phyloP scores from a whole-genome alignment of 2,113 vertebrate genomes.

The Upupa epops region DNA sequence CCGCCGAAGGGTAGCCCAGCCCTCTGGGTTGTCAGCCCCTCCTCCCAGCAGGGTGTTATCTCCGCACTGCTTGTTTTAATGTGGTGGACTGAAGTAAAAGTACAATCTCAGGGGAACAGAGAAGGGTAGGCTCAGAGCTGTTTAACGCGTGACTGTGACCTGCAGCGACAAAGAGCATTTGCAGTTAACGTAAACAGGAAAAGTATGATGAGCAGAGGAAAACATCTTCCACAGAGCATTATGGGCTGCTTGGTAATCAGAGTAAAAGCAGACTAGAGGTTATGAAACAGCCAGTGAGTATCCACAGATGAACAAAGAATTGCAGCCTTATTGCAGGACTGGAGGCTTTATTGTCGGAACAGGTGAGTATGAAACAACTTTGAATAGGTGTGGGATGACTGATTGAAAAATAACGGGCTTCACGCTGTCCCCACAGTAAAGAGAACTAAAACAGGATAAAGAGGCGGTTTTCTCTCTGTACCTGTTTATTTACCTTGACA shows the following conservation, averaged over 20 bases:
- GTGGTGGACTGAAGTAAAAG: neutral
- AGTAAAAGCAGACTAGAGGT: neutral
- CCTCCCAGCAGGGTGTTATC: no score
- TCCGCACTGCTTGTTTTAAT: neutral
- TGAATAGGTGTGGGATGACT: neutral
- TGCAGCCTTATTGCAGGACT: neutral
- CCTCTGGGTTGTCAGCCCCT: no score
- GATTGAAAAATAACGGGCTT: neutral
- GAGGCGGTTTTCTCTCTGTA: neutral
- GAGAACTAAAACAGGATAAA: neutral
- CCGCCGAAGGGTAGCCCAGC: no score
- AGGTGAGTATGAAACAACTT: neutral
- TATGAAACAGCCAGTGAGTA: neutral
- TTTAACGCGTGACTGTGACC: neutral
- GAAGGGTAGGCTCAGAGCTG: neutral
- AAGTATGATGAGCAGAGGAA: neutral
- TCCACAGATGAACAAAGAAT: neutral
- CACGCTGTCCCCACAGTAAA: neutral
- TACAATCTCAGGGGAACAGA: neutral
- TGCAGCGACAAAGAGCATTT: neutral
- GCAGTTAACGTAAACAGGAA: neutral
- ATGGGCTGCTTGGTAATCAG: neutral
- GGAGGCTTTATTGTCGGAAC: neutral
- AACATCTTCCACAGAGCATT: neutral
- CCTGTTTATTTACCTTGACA: neutral